Percentiles rank a stretch among this genome's conserved stretches.
These are phyloP conservation scores for Panthera tigris DNA, from an alignment of 2,113 vertebrate genomes.

Conservation along the genomic window DNA sequence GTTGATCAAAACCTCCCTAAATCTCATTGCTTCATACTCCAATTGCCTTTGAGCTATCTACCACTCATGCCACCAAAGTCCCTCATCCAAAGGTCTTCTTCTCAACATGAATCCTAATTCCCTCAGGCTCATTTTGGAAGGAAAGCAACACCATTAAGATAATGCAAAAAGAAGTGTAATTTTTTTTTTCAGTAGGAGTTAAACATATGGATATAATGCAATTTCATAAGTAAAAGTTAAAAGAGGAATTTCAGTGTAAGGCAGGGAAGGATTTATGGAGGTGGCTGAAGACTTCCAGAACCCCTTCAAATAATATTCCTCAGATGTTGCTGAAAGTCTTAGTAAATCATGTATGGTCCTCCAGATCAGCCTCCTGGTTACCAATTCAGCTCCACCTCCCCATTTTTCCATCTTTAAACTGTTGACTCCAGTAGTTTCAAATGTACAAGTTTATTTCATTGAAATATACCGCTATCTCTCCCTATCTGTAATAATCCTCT, in stretches of 20 bases:
- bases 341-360: not conserved
- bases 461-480: no score
- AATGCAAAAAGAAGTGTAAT: not conserved
- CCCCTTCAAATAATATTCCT: not conserved
- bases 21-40: not conserved
- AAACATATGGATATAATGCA: not conserved
- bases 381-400: not conserved
- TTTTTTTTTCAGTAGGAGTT: not conserved
- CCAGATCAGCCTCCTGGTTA: not conserved
- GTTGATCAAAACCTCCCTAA: not conserved
- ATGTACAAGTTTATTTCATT: not conserved
- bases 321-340: not conserved
- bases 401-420: not conserved
- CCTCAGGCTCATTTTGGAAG: not conserved
- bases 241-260: not conserved
- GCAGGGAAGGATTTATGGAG: not conserved
- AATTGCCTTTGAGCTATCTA: not conserved
- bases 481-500: not conserved
- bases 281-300: not conserved
- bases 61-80: not conserved
- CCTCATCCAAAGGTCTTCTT: not conserved
- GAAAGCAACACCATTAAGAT: not conserved
- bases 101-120: not conserved
- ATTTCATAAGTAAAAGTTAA: not conserved
- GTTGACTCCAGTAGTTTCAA: not conserved